Evolutionary conservation across 1,140 invertebrate species (phyloP), one percentile per base, ranked within the genome.

Genomic region (Brachionus sp.): DNA sequence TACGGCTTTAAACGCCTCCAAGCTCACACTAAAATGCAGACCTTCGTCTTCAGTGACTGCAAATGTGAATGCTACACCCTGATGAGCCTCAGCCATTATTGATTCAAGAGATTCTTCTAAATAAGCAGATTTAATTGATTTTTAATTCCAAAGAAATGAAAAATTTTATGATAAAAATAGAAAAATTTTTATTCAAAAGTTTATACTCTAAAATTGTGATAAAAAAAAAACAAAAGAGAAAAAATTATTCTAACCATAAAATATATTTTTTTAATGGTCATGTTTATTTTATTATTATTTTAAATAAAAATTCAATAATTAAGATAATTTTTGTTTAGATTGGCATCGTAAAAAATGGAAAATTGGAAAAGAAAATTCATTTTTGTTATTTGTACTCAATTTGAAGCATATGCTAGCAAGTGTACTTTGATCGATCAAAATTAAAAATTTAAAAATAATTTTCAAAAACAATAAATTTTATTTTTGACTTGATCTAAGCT

Each of bases 31-130:
- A 57, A 87, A 84, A 84, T 86, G 85, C 88, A 86, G 10, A 86
- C 89, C 44, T 87, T 86, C 10, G 90, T 84, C 97, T 88, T 99
- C 97, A 87, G 98, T 97, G 84, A 99, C 95, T 33, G 94, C 92
- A 90, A 99, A 98, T 75, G 95, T 96, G 89, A 99, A 98, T 57
- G 96, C 97, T 68, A 98, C 97, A 84, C 97, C 97, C 80, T 94
- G 93, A 91, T 98, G 96, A 83, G 97, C 96, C 93, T 99, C 97
- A 87, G 97, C 97, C 97, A 98, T 98, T 57, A 6, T 70, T 70
- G 6, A 70, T 39, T 39, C 2, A 42, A 70, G 37, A 70, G 37
- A 70, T 66, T 66, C 33, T 66, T 66, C 33, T 39, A 70, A 70
- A 70, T 16, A 39, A 70, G 16, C 66, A 19, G 19, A 70, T 13